A percentile compares a stretch with the other conserved stretches of the same genome.
Conservation (phyloP, 1,140 invertebrate genomes). For the Lepeophtheirus salmonis region DNA sequence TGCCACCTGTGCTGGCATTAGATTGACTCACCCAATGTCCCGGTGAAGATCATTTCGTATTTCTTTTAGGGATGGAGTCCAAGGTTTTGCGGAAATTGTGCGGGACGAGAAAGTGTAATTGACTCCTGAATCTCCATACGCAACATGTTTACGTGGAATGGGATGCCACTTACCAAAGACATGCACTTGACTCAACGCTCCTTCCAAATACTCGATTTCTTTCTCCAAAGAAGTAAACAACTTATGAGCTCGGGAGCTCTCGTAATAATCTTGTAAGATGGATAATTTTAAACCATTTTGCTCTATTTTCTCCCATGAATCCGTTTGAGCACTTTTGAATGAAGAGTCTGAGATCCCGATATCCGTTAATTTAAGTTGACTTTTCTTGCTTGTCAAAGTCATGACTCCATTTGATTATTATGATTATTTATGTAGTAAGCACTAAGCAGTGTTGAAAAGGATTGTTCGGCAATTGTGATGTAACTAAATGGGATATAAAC, state of each 20-base stretch:
- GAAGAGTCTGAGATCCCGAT: neutral
- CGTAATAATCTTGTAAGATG: neutral
- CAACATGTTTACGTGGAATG: conserved; percentile 43
- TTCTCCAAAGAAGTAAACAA: conserved; percentile 34
- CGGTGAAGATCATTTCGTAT: neutral
- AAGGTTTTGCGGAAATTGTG: neutral
- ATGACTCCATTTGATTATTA: too few species aligned
- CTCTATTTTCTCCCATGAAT: neutral
- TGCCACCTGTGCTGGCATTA: too few species aligned
- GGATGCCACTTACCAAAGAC: conserved; percentile 46
- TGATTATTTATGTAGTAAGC: too few species aligned
- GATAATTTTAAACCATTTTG: neutral
- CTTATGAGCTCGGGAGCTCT: conserved; percentile 17
- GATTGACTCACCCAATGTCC: neutral
- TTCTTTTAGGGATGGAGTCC: neutral
- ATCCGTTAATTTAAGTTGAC: neutral
- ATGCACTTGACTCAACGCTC: conserved; percentile 37
- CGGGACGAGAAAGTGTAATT: neutral
- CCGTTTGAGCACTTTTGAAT: neutral
- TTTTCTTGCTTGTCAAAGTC: too few species aligned
- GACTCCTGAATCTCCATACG: conserved; percentile 2
- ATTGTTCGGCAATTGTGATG: too few species aligned
- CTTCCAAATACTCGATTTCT: conserved; percentile 37
- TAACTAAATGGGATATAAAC: too few species aligned
- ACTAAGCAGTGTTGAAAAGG: too few species aligned